These are phyloP conservation scores for Yponomeuta plumbellus DNA, from an alignment of 2,888 invertebrate genomes.

Conservation along the genomic window DNA sequence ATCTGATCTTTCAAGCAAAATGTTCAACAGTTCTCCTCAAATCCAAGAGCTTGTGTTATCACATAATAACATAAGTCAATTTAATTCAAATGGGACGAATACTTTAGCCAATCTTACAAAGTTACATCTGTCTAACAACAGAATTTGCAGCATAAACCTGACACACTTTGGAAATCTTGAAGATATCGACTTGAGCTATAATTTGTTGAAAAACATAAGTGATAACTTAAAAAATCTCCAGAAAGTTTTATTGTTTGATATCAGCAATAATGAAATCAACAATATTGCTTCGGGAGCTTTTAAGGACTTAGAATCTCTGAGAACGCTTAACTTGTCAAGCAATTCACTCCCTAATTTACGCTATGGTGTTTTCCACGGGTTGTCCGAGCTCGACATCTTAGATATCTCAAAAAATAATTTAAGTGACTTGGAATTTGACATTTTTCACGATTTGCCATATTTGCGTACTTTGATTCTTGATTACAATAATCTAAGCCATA, in stretches of 20 bases:
- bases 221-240: not conserved
- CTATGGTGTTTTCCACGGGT: not conserved
- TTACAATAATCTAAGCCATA: not conserved
- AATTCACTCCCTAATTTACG: not conserved
- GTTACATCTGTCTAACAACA: not conserved
- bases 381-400: not conserved
- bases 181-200: not conserved
- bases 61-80: constrained; percentile 44
- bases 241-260: not conserved
- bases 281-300: not conserved
- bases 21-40: constrained; percentile 35
- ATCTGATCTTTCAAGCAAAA: constrained; percentile 23
- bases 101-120: not conserved
- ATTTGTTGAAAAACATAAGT: not conserved
- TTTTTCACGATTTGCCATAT: not conserved
- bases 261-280: not conserved
- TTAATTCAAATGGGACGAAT: constrained; percentile 48
- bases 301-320: not conserved
- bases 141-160: not conserved
- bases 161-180: not conserved
- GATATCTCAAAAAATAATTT: not conserved
- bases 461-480: not conserved
- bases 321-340: not conserved
- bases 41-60: constrained; percentile 43
- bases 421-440: not conserved